A percentile compares a stretch with the other conserved stretches of the same genome.
These are phyloP conservation scores for Pseudomugil tenellus DNA, from an alignment of 2,797 vertebrate species.

Conservation along the genomic window DNA sequence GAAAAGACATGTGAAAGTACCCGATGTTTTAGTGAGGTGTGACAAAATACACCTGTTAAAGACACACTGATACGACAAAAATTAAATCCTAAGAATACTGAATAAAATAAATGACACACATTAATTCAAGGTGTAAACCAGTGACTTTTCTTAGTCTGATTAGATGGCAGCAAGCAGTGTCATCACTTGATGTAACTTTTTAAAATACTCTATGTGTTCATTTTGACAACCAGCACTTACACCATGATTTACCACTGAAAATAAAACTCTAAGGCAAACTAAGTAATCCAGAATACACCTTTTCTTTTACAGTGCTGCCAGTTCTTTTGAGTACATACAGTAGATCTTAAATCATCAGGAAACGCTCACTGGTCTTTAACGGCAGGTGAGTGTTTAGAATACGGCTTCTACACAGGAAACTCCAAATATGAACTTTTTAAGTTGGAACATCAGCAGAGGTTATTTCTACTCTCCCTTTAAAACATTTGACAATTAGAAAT, in stretches of 20 bases:
- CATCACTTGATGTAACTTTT: conserved; percentile 38
- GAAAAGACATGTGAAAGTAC: background rate
- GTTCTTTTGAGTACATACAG: conserved; percentile 27
- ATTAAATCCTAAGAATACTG: background rate
- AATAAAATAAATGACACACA: background rate
- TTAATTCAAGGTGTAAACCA: conserved; percentile 5
- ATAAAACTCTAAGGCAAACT: conserved; percentile 66
- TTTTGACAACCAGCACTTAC: conserved; percentile 57
- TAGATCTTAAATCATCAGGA: conserved; percentile 62
- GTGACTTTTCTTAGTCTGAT: conserved; percentile 34
- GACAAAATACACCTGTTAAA: background rate
- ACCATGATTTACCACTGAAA: conserved; percentile 54
- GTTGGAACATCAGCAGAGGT: conserved; percentile 6
- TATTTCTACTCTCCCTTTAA: conserved; percentile 24
- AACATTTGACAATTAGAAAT: conserved; percentile 1
- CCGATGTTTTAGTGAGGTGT: conserved; percentile 1
- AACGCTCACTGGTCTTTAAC: conserved; percentile 35
- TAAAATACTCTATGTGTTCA: conserved; percentile 37
- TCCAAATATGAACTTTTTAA: conserved; percentile 12
- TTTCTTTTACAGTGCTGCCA: conserved; percentile 62
- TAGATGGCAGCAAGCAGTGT: conserved; percentile 44
- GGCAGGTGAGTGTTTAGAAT: conserved; percentile 50
- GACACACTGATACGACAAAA: conserved; percentile 5
- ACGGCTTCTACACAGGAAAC: background rate
- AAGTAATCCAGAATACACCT: conserved; percentile 61